Base-by-base conservation (phyloP, 2,113 vertebrate genomes). In the Cynopterus brachyotis region DNA sequence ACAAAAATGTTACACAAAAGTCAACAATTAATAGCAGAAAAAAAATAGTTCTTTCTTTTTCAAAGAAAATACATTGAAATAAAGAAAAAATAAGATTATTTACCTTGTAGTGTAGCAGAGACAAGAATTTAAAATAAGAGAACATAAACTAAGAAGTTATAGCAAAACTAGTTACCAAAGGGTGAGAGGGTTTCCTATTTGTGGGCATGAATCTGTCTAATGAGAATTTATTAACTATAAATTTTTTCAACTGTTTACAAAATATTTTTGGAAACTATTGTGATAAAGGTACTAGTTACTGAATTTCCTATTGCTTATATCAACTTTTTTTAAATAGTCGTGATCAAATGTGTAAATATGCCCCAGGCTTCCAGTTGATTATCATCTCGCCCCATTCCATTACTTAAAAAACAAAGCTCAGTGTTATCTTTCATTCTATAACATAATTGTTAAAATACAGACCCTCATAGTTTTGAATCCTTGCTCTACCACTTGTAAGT, bases 1-100 rank as follows among this genome's bases (percentile, higher is more conserved):
- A 32, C 78, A 69, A 89, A 9, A 92, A 6, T 84, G 72, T 82
- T 92, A 20, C 37, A 80, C 69, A 69, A 91, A 98, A 97, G 81
- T 12, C 64, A 94, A 32, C 19, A 82, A 37, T 45, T 9, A 26
- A 96, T 59, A 94, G 53, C 86, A 97, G 17, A 66, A 75, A 55
- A 83, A 64, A 94, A 95, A 91, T 47, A 0, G 0, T 64, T 81
- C 4, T 95, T 91, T 81, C 5, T 93, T 90, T 89, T 95, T 96
- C 72, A 26, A 94, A 45, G 20, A 96, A 96, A 91, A 91, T 87
- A 85, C 22, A 70, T 42, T 59, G 2, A 19, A 62, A 53, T 85
- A 67, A 40, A 6, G 9, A 92, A 88, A 89, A 55, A 79, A 79
- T 67, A 82, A 57, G 10, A 66, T 35, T 87, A 79, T 78, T 89